Evolutionary conservation across 1,140 invertebrate genomes (phyloP).

Genomic region (Pogonognathellus flavescens): DNA sequence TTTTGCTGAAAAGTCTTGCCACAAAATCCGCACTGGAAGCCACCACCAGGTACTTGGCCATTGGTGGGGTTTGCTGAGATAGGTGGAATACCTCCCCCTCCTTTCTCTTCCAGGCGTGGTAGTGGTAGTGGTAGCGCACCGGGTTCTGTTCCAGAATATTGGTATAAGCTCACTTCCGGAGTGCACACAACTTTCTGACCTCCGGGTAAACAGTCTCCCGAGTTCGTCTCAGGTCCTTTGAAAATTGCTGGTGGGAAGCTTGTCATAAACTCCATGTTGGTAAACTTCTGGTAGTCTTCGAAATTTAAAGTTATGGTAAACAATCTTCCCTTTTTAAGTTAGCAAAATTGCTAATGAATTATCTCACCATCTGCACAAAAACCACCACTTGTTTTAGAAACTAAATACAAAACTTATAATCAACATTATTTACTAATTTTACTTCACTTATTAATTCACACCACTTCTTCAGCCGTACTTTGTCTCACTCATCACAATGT

Average conservation of each 20-base stretch:
- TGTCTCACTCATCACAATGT: neutral
- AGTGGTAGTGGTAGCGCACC: neutral
- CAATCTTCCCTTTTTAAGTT: neutral
- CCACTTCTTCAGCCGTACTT: too few species aligned
- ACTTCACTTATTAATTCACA: too few species aligned
- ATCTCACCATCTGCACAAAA: constrained; percentile 30
- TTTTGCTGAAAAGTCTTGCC: constrained; percentile 76
- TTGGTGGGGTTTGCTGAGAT: neutral
- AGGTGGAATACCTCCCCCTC: neutral
- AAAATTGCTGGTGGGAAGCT: constrained; percentile 53
- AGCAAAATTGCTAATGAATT: neutral
- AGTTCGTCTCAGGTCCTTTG: constrained; percentile 25
- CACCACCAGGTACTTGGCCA: constrained; percentile 2
- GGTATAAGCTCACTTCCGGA: constrained; percentile 67
- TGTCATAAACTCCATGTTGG: constrained; percentile 60
- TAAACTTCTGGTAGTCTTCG: neutral
- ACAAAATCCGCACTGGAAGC: constrained; percentile 74
- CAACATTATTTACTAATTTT: too few species aligned
- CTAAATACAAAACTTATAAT: neutral
- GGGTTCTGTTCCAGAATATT: constrained; percentile 59
- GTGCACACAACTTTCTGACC: constrained; percentile 67
- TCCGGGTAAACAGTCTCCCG: constrained; percentile 11
- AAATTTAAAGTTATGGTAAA: neutral
- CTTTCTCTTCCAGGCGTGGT: constrained; percentile 22
- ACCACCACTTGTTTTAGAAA: neutral